Percentiles rank a stretch among this genome's conserved stretches.
phyloP scores from a whole-genome alignment of 2,797 vertebrate genomes.

The Rhadinocentrus ornatus region DNA sequence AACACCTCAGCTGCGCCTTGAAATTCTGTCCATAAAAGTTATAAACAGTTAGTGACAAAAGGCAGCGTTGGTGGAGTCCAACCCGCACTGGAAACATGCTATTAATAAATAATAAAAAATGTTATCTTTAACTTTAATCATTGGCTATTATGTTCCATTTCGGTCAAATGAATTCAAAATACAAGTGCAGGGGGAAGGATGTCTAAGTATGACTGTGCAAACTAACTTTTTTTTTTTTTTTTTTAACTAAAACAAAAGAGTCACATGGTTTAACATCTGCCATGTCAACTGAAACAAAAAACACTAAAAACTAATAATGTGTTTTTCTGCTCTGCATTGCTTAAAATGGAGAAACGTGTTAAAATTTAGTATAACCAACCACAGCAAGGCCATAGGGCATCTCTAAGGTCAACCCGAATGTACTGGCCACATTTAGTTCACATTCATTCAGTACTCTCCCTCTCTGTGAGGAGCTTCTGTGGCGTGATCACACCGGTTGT shows the following conservation, averaged over 20 bases:
- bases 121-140: no score
- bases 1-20: no score
- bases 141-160: no score
- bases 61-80: no score
- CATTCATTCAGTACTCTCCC: slow-evolving; percentile 2
- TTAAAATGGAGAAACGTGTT: slow-evolving; percentile 9
- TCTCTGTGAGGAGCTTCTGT: slow-evolving; percentile 38
- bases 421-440: slow-evolving; percentile 19
- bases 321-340: neutral
- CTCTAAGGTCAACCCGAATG: slow-evolving; percentile 15
- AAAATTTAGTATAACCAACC: slow-evolving; percentile 14
- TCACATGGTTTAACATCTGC: neutral
- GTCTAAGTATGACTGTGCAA: neutral
- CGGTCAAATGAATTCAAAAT: no score
- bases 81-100: no score
- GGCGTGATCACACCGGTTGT: slow-evolving; percentile 33
- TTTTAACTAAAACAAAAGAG: neutral
- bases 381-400: slow-evolving; percentile 7
- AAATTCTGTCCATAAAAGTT: no score
- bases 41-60: no score
- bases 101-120: no score
- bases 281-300: neutral
- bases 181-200: neutral
- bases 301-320: neutral
- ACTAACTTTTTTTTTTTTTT: no score